phyloP scores from a whole-genome alignment of 2,888 invertebrate species.

The Ferdinandea cuprea region DNA sequence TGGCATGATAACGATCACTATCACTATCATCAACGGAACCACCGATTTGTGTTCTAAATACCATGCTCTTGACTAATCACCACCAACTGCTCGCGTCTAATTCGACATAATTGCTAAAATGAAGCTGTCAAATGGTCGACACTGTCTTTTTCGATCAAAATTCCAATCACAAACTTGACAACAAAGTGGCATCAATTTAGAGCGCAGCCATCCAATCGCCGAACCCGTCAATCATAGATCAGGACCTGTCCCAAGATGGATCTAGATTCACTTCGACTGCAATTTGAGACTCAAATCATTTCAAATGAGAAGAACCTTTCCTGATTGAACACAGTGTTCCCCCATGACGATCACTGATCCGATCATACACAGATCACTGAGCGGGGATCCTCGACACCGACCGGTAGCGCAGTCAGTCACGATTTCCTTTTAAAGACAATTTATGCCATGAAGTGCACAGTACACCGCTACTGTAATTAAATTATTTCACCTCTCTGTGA shows the following conservation, averaged over 20 bases:
- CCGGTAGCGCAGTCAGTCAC: constrained; percentile 58
- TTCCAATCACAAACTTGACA: constrained; percentile 67
- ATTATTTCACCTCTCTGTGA: constrained; percentile 67
- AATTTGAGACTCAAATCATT: constrained; percentile 42
- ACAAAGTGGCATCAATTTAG: constrained; percentile 60
- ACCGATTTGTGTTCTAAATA: constrained; percentile 24
- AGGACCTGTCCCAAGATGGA: constrained; percentile 39
- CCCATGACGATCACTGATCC: constrained; percentile 19
- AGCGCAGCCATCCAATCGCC: not conserved
- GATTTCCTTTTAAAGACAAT: constrained; percentile 68
- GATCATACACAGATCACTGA: constrained; percentile 9
- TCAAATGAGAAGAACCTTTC: constrained; percentile 15
- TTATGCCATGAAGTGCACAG: constrained; percentile 65
- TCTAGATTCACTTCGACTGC: constrained; percentile 22
- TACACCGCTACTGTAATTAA: constrained; percentile 71
- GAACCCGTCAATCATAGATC: constrained; percentile 4
- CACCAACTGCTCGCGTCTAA: constrained; percentile 47
- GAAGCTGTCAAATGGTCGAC: constrained; percentile 57
- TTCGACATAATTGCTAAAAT: constrained; percentile 63
- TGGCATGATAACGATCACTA: not conserved
- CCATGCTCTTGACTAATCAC: constrained; percentile 40
- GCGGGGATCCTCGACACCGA: constrained; percentile 14
- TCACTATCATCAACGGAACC: constrained; percentile 15
- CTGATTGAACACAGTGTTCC: constrained; percentile 18
- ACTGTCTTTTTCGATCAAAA: constrained; percentile 53